Conservation (phyloP, 2,113 vertebrate genomes). For the Grallaria varia region DNA sequence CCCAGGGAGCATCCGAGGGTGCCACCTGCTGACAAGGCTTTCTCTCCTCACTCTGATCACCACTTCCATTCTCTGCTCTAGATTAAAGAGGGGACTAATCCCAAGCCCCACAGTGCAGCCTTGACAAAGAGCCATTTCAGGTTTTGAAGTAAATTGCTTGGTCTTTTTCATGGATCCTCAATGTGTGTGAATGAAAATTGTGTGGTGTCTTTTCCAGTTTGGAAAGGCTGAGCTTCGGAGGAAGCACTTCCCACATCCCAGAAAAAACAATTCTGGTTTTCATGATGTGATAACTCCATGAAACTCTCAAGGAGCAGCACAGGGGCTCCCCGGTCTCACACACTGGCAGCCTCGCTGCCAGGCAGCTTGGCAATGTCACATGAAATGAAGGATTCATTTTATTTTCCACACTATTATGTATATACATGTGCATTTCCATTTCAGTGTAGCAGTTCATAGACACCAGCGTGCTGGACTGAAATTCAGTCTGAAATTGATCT, state of each 20-base stretch:
- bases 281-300: not conserved
- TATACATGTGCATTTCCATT: not conserved
- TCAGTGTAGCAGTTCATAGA: not conserved
- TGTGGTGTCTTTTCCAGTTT: not conserved
- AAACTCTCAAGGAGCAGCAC: not conserved
- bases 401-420: not conserved
- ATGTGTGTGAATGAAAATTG: not conserved
- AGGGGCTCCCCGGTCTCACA: not conserved
- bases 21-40: not conserved
- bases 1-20: not conserved
- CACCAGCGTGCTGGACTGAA: not conserved
- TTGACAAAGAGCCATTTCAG: not conserved
- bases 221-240: not conserved
- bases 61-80: not conserved
- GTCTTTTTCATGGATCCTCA: not conserved
- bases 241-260: not conserved
- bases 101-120: not conserved
- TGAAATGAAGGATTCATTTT: not conserved
- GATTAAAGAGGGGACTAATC: too few species aligned
- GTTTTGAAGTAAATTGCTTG: not conserved
- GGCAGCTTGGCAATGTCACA: not conserved
- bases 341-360: not conserved
- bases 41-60: rapidly evolving
- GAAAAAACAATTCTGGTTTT: not conserved
- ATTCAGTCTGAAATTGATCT: not conserved